Conservation (phyloP, 2,888 invertebrate species). For the Icerya purchasi region DNA sequence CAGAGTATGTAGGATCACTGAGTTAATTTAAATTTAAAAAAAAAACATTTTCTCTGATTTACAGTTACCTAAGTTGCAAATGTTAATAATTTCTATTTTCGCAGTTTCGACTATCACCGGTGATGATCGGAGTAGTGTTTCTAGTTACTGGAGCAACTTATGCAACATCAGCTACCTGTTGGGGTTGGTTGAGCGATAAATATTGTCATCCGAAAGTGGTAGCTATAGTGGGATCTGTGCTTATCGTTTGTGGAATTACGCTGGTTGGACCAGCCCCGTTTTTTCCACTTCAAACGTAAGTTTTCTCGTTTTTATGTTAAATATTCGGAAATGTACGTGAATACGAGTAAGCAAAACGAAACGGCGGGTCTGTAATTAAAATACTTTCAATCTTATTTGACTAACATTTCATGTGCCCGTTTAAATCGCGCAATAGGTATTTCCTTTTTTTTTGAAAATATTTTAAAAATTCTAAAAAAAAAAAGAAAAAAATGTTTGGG, state of each 20-base stretch:
- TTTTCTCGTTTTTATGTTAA: too few relatives aligned
- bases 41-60: conserved; percentile 2
- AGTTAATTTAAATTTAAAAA: not conserved
- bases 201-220: conserved; percentile 41
- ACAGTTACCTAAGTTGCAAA: not conserved
- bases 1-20: too few relatives aligned
- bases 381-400: too few relatives aligned
- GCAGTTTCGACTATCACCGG: conserved; percentile 43
- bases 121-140: conserved; percentile 56
- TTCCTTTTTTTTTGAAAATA: not conserved
- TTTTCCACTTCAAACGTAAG: conserved; percentile 37
- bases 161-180: conserved; percentile 52
- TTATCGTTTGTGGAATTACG: conserved; percentile 44
- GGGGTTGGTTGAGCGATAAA: conserved; percentile 62
- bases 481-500: not conserved
- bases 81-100: conserved; percentile 15
- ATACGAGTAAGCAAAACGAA: too few relatives aligned
- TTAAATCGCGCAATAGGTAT: not conserved
- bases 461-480: not conserved
- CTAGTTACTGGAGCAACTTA: conserved; percentile 64
- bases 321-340: too few relatives aligned
- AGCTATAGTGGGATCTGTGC: conserved; percentile 40
- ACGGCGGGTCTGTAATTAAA: too few relatives aligned
- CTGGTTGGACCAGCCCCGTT: conserved; percentile 65
- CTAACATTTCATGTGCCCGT: too few relatives aligned